phyloP scores from a whole-genome alignment of 2,797 vertebrate genomes.

The Argya squamiceps region DNA sequence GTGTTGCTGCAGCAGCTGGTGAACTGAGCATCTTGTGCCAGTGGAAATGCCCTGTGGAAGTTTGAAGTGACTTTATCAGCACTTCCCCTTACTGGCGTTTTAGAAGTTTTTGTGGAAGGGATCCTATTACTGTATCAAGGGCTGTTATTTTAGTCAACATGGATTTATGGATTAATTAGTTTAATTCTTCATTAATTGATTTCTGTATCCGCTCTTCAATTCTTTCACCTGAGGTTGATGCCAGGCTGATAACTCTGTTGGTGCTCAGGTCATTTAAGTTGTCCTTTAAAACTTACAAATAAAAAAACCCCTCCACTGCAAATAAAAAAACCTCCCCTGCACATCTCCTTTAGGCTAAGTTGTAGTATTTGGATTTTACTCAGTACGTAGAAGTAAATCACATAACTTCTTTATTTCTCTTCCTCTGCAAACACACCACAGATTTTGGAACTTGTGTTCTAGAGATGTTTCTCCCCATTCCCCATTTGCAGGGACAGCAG shows the following conservation, averaged over 20 bases:
- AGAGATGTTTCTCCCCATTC: background rate
- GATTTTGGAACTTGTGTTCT: background rate
- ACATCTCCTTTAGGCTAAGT: background rate
- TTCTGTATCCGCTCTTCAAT: background rate
- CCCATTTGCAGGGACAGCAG: background rate
- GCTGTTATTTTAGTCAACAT: background rate
- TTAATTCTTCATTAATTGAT: background rate
- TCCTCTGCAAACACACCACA: background rate
- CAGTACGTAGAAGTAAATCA: background rate
- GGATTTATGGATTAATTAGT: background rate
- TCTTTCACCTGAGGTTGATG: background rate
- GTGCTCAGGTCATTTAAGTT: background rate
- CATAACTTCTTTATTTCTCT: background rate
- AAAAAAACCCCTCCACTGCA: too few species aligned
- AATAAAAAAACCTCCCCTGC: background rate
- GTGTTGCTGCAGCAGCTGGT: background rate
- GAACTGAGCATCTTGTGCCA: accelerated
- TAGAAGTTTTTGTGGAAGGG: background rate
- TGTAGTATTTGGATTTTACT: background rate
- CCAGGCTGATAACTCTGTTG: background rate
- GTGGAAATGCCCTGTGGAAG: accelerated
- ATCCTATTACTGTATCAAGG: background rate
- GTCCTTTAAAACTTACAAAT: background rate
- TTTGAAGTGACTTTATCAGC: background rate
- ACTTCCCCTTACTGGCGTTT: background rate